phyloP scores from a whole-genome alignment of 2,888 invertebrate species.

The Idaea aversata region DNA sequence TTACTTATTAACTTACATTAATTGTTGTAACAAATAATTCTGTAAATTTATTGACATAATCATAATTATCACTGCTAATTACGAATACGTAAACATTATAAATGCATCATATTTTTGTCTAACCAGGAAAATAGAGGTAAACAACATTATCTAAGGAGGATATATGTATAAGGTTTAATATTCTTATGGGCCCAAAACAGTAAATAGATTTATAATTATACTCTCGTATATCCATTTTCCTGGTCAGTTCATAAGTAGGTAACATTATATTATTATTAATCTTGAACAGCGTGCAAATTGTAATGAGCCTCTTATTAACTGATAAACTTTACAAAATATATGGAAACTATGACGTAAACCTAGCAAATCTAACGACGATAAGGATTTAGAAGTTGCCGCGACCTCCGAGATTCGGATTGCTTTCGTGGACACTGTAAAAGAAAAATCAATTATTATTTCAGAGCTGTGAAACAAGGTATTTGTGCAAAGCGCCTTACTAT shows the following conservation, averaged over 20 bases:
- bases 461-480: neutral
- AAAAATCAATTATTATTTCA: constrained; percentile 23
- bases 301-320: neutral
- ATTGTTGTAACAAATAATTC: constrained; percentile 71
- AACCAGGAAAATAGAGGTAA: constrained; percentile 32
- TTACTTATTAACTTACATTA: constrained; percentile 59
- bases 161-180: neutral
- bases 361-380: constrained; percentile 10
- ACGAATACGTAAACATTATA: constrained; percentile 53
- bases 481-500: no score
- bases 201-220: constrained; percentile 6
- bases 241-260: neutral
- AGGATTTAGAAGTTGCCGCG: constrained; percentile 76
- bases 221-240: neutral
- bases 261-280: neutral
- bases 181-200: neutral
- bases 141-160: neutral
- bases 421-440: constrained; percentile 83
- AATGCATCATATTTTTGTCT: constrained; percentile 55
- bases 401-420: constrained; percentile 77
- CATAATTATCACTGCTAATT: constrained; percentile 40
- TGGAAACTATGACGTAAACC: constrained; percentile 27
- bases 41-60: constrained; percentile 63
- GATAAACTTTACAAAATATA: constrained; percentile 39
- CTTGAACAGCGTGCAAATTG: neutral